Conservation (phyloP, 1,140 invertebrate genomes). For the Dinothrombium tinctorium region DNA sequence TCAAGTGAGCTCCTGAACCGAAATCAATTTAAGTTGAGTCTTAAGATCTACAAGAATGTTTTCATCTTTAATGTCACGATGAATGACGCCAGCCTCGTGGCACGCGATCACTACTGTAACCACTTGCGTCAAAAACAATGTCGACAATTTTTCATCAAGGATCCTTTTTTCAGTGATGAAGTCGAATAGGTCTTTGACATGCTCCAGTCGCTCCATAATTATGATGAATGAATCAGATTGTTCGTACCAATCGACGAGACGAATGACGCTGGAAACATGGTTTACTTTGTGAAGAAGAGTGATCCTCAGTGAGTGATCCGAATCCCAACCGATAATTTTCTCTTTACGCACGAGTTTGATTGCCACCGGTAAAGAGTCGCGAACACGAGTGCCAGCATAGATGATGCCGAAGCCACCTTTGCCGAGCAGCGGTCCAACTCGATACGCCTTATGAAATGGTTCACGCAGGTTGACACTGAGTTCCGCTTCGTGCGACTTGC, state of each 20-base stretch:
- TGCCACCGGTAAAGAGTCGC: constrained; percentile 32
- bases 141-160: constrained; percentile 29
- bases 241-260: constrained; percentile 35
- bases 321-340: constrained; percentile 34
- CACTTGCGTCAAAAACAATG: constrained; percentile 29
- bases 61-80: constrained; percentile 44
- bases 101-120: constrained; percentile 28
- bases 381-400: constrained; percentile 28
- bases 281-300: constrained; percentile 31
- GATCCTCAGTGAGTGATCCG: constrained; percentile 38
- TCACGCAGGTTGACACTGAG: no score
- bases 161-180: constrained; percentile 36
- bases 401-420: constrained; percentile 40
- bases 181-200: constrained; percentile 38
- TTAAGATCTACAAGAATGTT: constrained; percentile 37
- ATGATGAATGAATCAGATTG: constrained; percentile 29
- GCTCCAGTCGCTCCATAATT: constrained; percentile 37
- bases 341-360: constrained; percentile 34
- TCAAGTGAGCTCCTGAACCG: constrained; percentile 36
- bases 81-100: constrained; percentile 28
- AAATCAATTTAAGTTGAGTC: constrained; percentile 33
- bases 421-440: constrained; percentile 28
- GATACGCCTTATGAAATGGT: constrained; percentile 23
- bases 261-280: constrained; percentile 31
- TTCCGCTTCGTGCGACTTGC: no score